Percentiles rank a stretch among this genome's conserved stretches.
Conservation (phyloP, 2,113 vertebrate genomes). For the Pitta sordida region DNA sequence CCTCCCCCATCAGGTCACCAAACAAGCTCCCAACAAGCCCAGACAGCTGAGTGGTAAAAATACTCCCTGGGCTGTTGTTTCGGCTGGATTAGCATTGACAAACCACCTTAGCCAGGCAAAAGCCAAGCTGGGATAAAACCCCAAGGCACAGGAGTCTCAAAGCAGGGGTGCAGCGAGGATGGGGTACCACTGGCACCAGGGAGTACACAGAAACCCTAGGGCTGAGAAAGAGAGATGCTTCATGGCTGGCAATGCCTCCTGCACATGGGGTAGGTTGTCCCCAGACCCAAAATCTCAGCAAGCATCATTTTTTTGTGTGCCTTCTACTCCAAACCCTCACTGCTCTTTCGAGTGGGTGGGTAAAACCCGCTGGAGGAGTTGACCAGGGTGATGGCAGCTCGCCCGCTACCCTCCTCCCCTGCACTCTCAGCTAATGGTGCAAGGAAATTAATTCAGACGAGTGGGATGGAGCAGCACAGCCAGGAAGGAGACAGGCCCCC, state of each 20-base stretch:
- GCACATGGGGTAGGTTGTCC: not conserved
- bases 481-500: not conserved
- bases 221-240: not conserved
- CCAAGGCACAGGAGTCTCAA: not conserved
- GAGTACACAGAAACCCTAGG: not conserved
- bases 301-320: rapidly evolving
- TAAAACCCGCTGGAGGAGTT: not conserved
- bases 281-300: not conserved
- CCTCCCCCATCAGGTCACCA: not conserved
- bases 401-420: not conserved
- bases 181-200: not conserved
- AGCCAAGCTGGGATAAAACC: not conserved
- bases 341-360: not conserved
- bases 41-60: slow-evolving; percentile 43
- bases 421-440: not conserved
- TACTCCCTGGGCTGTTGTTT: not conserved
- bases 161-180: rapidly evolving
- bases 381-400: not conserved
- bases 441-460: not conserved
- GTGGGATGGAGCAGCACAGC: not conserved
- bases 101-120: not conserved
- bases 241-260: not conserved
- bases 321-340: not conserved
- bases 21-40: slow-evolving; percentile 20
- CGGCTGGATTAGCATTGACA: not conserved